phyloP scores from a whole-genome alignment of 2,797 vertebrate species.

The Rhabdomys pumilio region DNA sequence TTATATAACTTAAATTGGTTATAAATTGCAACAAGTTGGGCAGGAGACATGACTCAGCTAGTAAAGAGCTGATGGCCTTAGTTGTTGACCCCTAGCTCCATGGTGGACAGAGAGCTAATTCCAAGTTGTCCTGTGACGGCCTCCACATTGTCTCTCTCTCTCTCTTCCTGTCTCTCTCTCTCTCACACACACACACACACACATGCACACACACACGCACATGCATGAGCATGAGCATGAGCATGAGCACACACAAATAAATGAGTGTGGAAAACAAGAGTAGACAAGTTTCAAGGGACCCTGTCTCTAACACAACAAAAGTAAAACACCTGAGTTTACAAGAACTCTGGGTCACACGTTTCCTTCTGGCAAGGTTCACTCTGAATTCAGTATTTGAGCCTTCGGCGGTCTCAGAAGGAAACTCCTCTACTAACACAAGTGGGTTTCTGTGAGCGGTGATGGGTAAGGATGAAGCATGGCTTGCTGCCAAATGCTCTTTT shows the following conservation, averaged over 20 bases:
- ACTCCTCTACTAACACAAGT: neutral
- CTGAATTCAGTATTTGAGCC: constrained; percentile 8
- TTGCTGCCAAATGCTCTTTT: constrained; percentile 79
- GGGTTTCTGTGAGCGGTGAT: constrained; percentile 5
- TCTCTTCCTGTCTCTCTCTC: too few species aligned
- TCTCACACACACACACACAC: too few species aligned
- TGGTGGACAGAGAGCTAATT: neutral
- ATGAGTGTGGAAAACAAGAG: neutral
- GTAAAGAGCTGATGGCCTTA: neutral
- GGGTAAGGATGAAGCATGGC: neutral
- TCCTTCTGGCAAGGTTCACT: constrained; percentile 68
- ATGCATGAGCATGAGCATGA: too few species aligned
- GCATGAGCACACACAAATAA: neutral
- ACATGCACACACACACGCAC: neutral
- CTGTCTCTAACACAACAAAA: constrained; percentile 29
- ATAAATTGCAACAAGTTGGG: neutral
- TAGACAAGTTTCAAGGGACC: constrained; percentile 15
- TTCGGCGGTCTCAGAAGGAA: constrained; percentile 30
- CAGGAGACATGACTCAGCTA: neutral
- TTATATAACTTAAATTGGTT: constrained; percentile 36
- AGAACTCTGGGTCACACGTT: constrained; percentile 17
- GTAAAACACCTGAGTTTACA: constrained; percentile 36
- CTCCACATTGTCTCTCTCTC: too few species aligned
- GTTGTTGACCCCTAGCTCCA: neutral
- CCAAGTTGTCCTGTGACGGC: neutral